Conservation (phyloP, 1,140 invertebrate genomes). For the Tribolium madens region DNA sequence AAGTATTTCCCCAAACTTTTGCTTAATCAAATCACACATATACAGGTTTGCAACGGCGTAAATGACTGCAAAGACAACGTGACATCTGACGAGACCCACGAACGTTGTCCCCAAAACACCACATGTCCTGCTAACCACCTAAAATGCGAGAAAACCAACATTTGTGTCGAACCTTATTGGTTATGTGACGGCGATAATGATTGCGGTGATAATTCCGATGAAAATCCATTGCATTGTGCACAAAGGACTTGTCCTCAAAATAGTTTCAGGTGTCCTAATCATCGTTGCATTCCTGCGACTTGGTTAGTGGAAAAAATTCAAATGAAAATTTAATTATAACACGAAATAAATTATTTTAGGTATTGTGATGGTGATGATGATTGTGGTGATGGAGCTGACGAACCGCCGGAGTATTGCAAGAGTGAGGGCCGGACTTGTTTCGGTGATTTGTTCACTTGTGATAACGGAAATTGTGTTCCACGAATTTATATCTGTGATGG, state of each 20-base stretch:
- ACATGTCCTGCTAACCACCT: conserved; percentile 89
- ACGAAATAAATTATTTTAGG: conserved; percentile 19
- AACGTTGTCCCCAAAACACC: conserved; percentile 86
- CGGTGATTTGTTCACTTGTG: conserved; percentile 94
- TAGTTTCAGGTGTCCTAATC: conserved; percentile 89
- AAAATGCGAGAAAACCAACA: conserved; percentile 93
- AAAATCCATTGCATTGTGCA: conserved; percentile 90
- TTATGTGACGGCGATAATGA: conserved; percentile 94
- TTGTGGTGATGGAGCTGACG: conserved; percentile 90
- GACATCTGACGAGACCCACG: conserved; percentile 91
- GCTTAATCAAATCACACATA: conserved; percentile 14
- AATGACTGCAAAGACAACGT: conserved; percentile 95
- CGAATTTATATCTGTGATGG: conserved; percentile 98
- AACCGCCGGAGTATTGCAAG: conserved; percentile 92
- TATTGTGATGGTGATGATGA: conserved; percentile 89
- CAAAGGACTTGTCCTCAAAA: conserved; percentile 90
- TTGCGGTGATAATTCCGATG: conserved; percentile 96
- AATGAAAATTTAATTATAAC: too few species aligned
- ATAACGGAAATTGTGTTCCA: conserved; percentile 97
- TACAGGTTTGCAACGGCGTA: conserved; percentile 88
- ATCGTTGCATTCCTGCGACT: conserved; percentile 89
- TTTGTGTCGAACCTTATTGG: conserved; percentile 96
- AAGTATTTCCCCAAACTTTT: not conserved
- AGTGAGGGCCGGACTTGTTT: conserved; percentile 95
- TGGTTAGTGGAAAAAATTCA: conserved; percentile 80